Conservation (phyloP, 2,888 invertebrate species). For the Ellobium chinense region DNA sequence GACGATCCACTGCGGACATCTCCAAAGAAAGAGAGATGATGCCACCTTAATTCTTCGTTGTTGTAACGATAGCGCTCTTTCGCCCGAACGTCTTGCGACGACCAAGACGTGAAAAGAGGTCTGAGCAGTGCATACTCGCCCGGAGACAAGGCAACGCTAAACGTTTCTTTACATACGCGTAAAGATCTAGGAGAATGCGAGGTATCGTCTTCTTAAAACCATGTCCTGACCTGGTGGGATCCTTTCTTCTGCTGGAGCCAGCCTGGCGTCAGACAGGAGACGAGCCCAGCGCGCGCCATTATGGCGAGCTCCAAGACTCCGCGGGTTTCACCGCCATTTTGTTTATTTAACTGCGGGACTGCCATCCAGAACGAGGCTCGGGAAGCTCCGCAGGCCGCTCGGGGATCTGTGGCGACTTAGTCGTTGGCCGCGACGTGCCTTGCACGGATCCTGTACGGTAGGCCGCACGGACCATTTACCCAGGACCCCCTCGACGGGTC, state of each 20-base stretch:
- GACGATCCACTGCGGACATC: too few relatives aligned
- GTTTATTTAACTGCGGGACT: constrained; percentile 25
- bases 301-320: neutral
- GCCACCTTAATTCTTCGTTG: too few relatives aligned
- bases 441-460: neutral
- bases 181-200: neutral
- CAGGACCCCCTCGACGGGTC: constrained; percentile 17
- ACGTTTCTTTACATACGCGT: neutral
- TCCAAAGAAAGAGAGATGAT: too few relatives aligned
- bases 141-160: neutral
- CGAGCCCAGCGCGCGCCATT: neutral
- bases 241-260: constrained; percentile 11
- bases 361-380: constrained; percentile 5
- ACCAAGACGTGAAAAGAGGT: neutral
- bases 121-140: neutral
- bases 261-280: neutral
- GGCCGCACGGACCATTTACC: constrained; percentile 22
- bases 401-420: neutral
- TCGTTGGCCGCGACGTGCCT: neutral
- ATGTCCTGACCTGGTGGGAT: neutral
- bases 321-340: constrained; percentile 27
- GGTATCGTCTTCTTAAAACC: neutral
- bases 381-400: neutral
- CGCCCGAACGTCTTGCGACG: too few relatives aligned
- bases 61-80: too few relatives aligned